phyloP scores from a whole-genome alignment of 2,797 vertebrate genomes.

The Tamandua tetradactyla region DNA sequence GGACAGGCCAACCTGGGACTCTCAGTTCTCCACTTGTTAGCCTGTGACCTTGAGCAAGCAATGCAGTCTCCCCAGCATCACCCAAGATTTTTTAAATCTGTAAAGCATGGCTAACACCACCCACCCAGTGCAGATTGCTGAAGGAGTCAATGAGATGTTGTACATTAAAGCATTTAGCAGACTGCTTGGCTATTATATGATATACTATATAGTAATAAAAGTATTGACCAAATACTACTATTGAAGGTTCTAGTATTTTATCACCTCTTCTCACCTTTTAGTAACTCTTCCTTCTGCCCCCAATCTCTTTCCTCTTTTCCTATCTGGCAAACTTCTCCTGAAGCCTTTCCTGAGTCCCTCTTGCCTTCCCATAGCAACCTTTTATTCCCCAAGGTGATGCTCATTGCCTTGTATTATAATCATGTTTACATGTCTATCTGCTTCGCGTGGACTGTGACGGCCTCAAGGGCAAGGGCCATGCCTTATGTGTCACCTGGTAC shows the following conservation, averaged over 20 bases:
- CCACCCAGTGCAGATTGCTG: not conserved
- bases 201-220: rapidly evolving
- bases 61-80: not conserved
- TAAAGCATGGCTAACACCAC: not conserved
- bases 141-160: not conserved
- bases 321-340: not conserved
- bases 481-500: not conserved
- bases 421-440: not conserved
- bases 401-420: not conserved
- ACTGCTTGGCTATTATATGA: no score
- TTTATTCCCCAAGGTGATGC: not conserved
- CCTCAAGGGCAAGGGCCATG: rapidly evolving
- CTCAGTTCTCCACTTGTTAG: not conserved
- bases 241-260: not conserved
- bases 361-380: not conserved
- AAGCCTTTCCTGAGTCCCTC: not conserved
- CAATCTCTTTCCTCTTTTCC: not conserved
- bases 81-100: not conserved
- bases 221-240: not conserved
- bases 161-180: rapidly evolving
- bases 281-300: not conserved
- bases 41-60: not conserved
- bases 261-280: not conserved
- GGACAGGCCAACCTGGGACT: not conserved
- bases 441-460: not conserved